Conservation (phyloP, 23 tunicate genomes). For the Pegea sp. region DNA sequence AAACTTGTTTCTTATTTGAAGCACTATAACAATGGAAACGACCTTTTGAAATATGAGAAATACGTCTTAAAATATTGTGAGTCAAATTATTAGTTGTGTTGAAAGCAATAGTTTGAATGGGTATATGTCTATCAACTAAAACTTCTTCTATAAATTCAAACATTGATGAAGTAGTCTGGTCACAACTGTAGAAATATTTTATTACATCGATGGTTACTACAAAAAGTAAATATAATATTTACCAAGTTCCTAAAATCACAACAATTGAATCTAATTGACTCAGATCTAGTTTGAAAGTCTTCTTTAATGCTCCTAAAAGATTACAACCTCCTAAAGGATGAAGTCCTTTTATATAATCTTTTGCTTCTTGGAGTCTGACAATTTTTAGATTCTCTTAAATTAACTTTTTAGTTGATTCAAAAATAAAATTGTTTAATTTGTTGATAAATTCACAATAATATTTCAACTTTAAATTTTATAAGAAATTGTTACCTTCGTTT, state of each 20-base stretch:
- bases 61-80: conserved; percentile 25
- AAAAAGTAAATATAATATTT: not conserved
- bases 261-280: conserved; percentile 50
- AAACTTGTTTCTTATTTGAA: conserved; percentile 49
- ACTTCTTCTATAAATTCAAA: conserved; percentile 76
- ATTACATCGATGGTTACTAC: not conserved
- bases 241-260: conserved; percentile 72
- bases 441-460: not conserved
- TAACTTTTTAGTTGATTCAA: not conserved
- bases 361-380: conserved; percentile 65
- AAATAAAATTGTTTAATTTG: not conserved
- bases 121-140: conserved; percentile 36
- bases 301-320: conserved; percentile 57
- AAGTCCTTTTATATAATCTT: conserved; percentile 62
- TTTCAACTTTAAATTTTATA: not conserved
- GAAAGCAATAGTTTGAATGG: conserved; percentile 79
- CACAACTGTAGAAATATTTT: conserved; percentile 18
- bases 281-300: conserved; percentile 44
- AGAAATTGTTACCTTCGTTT: conserved; percentile 22
- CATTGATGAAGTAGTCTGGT: conserved; percentile 55
- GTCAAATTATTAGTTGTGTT: conserved; percentile 80
- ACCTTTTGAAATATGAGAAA: conserved; percentile 60
- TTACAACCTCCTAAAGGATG: conserved; percentile 85
- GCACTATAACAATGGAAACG: conserved; percentile 71
- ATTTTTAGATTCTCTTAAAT: not conserved